Evolutionary conservation across 2,888 invertebrate species (phyloP).

Genomic region (Trichopoda pennipes): DNA sequence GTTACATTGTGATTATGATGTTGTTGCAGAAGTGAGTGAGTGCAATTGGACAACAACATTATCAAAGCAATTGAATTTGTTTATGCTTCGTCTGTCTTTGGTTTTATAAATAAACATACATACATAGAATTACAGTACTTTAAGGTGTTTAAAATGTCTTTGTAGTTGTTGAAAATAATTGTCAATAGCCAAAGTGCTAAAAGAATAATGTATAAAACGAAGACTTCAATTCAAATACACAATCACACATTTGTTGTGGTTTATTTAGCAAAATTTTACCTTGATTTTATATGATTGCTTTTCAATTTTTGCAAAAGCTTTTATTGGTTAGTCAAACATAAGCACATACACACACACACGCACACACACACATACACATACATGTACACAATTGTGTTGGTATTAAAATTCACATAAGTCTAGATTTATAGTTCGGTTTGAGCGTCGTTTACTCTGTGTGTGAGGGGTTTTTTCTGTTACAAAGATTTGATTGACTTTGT

Average conservation of each 20-base stretch:
- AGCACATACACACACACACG: neutral
- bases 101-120: conserved; percentile 23
- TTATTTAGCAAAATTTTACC: conserved; percentile 59
- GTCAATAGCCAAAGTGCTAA: conserved; percentile 47
- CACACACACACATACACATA: neutral
- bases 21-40: neutral
- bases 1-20: conserved; percentile 8
- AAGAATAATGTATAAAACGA: conserved; percentile 27
- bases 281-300: conserved; percentile 67
- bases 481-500: conserved; percentile 67
- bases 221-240: neutral
- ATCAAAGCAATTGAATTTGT: conserved; percentile 64
- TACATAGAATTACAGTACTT: neutral
- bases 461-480: conserved; percentile 22
- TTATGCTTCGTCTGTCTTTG: conserved; percentile 60
- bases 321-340: neutral
- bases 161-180: conserved; percentile 39
- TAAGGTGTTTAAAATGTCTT: neutral
- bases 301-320: conserved; percentile 35
- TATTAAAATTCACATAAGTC: conserved; percentile 1
- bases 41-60: conserved; percentile 25
- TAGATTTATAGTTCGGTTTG: conserved; percentile 8
- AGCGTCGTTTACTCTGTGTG: conserved; percentile 12
- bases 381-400: no score
- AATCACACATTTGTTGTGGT: conserved; percentile 59